These are phyloP conservation scores for Nowickia ferox DNA, from an alignment of 2,888 invertebrate species.

Conservation along the genomic window DNA sequence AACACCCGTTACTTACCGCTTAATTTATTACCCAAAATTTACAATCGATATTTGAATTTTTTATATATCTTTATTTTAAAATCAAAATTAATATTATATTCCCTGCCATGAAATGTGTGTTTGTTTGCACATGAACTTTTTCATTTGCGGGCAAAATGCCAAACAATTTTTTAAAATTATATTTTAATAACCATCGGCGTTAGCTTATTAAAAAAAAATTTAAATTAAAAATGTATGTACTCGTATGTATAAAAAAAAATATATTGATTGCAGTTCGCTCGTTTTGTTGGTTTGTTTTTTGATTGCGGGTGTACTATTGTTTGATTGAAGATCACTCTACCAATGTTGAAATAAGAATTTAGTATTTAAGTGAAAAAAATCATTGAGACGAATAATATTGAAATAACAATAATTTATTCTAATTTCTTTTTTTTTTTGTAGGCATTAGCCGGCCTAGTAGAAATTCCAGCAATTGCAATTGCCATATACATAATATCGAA, in stretches of 20 bases:
- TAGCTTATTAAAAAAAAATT: constrained; percentile 21
- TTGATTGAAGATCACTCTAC: neutral
- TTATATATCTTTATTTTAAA: neutral
- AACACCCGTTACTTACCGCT: too few species aligned
- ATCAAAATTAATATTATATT: constrained; percentile 7
- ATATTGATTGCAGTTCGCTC: constrained; percentile 16
- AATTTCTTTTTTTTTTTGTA: constrained; percentile 72
- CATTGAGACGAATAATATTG: neutral
- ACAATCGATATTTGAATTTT: constrained; percentile 58
- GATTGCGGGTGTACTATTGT: neutral
- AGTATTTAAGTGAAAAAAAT: neutral
- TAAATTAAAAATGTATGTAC: neutral
- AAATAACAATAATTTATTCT: neutral
- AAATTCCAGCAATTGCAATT: constrained; percentile 90
- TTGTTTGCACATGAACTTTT: constrained; percentile 37
- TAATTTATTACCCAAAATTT: neutral
- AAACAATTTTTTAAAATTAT: constrained; percentile 55
- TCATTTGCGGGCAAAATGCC: constrained; percentile 64
- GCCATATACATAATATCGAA: constrained; percentile 90
- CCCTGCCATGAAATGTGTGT: constrained; percentile 27
- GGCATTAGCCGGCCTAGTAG: constrained; percentile 89
- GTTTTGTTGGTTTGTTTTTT: constrained; percentile 18
- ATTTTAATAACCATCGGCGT: constrained; percentile 58
- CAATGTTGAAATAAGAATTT: neutral
- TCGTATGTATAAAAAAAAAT: constrained; percentile 10